A percentile compares a stretch with the other conserved stretches of the same genome.
These are phyloP conservation scores for Notiomystis cincta DNA, from an alignment of 2,113 vertebrate species.

Conservation along the genomic window DNA sequence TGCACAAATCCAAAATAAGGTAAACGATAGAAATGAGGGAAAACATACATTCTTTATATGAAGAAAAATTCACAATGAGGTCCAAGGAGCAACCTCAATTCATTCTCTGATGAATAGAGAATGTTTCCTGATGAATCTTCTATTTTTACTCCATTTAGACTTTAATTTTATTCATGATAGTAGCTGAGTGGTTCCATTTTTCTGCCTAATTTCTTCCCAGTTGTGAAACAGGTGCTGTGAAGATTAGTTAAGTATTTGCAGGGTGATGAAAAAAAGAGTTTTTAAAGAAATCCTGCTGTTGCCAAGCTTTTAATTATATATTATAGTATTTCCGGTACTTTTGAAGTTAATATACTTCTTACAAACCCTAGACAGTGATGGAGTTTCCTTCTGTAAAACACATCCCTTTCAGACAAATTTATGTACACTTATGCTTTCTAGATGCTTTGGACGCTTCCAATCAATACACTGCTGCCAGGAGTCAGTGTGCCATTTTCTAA, in stretches of 20 bases:
- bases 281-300: background rate
- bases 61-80: background rate
- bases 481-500: conserved; percentile 1
- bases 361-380: background rate
- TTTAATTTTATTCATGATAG: background rate
- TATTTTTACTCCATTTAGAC: background rate
- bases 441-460: background rate
- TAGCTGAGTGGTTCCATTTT: background rate
- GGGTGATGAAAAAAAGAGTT: background rate
- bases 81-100: background rate
- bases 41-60: background rate
- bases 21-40: rapidly evolving
- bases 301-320: background rate
- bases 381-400: background rate
- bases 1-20: background rate
- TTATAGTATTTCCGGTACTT: background rate
- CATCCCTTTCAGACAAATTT: background rate
- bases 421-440: background rate
- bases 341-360: background rate
- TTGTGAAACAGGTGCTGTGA: background rate
- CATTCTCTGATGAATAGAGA: background rate
- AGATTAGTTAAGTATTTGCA: background rate
- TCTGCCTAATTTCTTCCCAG: background rate
- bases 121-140: background rate
- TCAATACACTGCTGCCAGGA: conserved; percentile 36